phyloP scores from a whole-genome alignment of 2,113 vertebrate genomes.

The Cnemophilus loriae region DNA sequence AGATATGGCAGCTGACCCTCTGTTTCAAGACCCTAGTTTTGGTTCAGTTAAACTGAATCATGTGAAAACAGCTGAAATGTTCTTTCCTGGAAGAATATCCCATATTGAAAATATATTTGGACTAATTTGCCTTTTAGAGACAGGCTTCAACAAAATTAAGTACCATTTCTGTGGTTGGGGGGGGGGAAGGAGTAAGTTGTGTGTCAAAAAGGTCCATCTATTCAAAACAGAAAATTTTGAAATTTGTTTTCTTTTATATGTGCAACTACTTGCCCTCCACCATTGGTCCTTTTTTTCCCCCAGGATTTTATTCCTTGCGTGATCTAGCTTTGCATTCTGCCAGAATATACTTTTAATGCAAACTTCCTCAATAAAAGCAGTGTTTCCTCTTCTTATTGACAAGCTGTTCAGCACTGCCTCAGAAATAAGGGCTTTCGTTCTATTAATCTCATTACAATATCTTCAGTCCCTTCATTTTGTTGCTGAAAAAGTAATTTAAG shows the following conservation, averaged over 20 bases:
- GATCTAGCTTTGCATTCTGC: background rate
- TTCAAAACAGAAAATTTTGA: background rate
- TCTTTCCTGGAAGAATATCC: background rate
- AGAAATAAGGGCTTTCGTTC: background rate
- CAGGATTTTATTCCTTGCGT: background rate
- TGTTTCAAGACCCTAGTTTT: background rate
- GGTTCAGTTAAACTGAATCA: background rate
- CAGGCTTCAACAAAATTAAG: background rate
- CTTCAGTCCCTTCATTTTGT: background rate
- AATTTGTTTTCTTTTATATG: background rate
- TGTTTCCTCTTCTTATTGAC: background rate
- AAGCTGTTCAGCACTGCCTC: background rate
- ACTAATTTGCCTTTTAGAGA: background rate
- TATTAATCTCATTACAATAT: background rate
- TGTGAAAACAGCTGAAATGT: background rate
- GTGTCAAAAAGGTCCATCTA: background rate
- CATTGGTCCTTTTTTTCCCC: background rate
- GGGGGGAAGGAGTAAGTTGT: too few species aligned
- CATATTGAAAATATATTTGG: background rate
- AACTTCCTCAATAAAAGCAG: background rate
- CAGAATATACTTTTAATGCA: background rate
- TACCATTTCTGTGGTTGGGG: background rate
- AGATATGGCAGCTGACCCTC: background rate
- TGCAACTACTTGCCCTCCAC: background rate
- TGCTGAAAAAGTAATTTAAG: background rate